Evolutionary conservation across 1,140 invertebrate species (phyloP), one percentile per base, ranked within the genome.

Genomic region (Venustaconcha ellipsiformis): DNA sequence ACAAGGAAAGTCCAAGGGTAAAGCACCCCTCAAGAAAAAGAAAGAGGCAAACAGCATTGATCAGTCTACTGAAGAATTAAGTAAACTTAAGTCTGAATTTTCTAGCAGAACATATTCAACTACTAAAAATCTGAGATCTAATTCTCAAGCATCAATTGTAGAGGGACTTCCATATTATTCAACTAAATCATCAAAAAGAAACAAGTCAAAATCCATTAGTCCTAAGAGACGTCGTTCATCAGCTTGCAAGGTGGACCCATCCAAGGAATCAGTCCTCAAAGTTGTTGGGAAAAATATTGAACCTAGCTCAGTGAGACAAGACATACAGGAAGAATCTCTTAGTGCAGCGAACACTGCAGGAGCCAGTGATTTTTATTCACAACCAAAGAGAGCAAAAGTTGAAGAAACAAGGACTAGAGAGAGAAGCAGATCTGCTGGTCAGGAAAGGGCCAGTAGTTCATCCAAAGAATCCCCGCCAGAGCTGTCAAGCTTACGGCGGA

Each of bases 401-500:
- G 68, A 70, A 30, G 60, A 70, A 18, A 69, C 15, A 70, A 71
- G 60, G 63, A 55, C 20, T 57, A 76, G 71, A 26, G 70, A 76
- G 63, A 67, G 60, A n/a, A 67, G 57, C 57, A n/a, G 20, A 30
- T 57, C 65, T 60, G 26, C 18, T 15, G 30, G 26, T 17, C 57
- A 30, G 48, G 55, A 67, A 23, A 64, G 58, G 23, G 57, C 64
- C 57, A 60, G 60, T 70, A 70, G 57, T 59, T 17, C 57, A 62
- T 71, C 74, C 20, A 71, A 76, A 17, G 62, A 57, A 26, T 63
- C 65, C 15, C 62, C 80, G 82, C 78, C 78, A 20, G 76, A 85
- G 83, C 82, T 84, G 67, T 74, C 81, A 63, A 84, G 83, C 83
- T 84, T 84, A 74, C 84, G 84, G 82, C 84, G 84, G 79, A 84